Percentiles rank a stretch among this genome's conserved stretches.
Conservation (phyloP, 2,888 invertebrate genomes). For the Conops quadrifasciatus region DNA sequence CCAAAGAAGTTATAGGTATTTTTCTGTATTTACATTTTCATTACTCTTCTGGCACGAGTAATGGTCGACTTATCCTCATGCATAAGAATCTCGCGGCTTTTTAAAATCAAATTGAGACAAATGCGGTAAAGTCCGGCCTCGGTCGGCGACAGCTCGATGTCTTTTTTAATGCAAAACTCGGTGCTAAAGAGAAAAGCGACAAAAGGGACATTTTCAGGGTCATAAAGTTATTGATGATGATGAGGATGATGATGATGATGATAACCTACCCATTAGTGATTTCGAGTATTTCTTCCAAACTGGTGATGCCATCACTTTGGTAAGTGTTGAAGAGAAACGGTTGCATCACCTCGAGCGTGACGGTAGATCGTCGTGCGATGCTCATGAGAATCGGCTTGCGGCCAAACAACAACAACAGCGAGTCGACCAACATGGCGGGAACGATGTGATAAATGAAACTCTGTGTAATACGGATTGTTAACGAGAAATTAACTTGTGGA, state of each 20-base stretch:
- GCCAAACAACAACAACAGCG: constrained; percentile 45
- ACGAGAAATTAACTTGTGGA: too few species aligned
- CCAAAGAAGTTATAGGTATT: neutral
- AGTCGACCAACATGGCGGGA: constrained; percentile 51
- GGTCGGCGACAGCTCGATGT: constrained; percentile 14
- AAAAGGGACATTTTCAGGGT: too few species aligned
- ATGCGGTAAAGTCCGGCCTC: constrained; percentile 3
- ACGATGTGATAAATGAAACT: constrained; percentile 51
- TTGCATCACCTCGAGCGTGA: constrained; percentile 49
- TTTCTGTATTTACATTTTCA: constrained; percentile 50
- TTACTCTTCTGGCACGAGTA: constrained; percentile 41
- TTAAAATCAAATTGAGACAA: constrained; percentile 44
- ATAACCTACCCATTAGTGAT: constrained; percentile 44
- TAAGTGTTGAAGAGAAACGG: constrained; percentile 55
- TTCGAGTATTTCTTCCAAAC: constrained; percentile 37
- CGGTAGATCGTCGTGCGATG: constrained; percentile 47
- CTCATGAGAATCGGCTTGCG: constrained; percentile 49
- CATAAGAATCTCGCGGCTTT: constrained; percentile 49
- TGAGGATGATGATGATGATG: too few species aligned
- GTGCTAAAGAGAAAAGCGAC: constrained; percentile 49
- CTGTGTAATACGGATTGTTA: constrained; percentile 28
- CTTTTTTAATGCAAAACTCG: constrained; percentile 44
- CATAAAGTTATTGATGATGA: too few species aligned
- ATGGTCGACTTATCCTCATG: constrained; percentile 49
- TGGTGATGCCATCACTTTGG: constrained; percentile 48